phyloP scores from a whole-genome alignment of 1,140 invertebrate genomes.

The Lasioglossum baleicum region DNA sequence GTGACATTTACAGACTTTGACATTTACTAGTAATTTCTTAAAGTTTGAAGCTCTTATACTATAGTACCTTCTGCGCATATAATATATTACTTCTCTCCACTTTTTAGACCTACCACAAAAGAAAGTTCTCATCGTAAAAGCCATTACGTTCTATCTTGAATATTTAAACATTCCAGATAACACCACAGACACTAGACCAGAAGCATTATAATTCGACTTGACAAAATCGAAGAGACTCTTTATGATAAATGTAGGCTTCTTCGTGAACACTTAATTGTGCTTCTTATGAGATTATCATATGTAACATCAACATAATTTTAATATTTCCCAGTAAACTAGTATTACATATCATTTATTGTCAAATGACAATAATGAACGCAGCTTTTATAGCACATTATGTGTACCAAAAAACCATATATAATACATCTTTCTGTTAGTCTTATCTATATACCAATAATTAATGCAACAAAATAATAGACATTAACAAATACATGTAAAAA shows the following conservation, averaged over 20 bases:
- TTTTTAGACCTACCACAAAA: no score
- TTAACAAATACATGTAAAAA: neutral
- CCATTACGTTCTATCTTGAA: conserved; percentile 28
- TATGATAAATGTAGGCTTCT: conserved; percentile 27
- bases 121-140: no score
- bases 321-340: conserved; percentile 36
- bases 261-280: conserved; percentile 3
- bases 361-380: conserved; percentile 16
- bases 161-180: conserved; percentile 43
- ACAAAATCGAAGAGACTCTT: conserved; percentile 15
- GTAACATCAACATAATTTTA: conserved; percentile 54
- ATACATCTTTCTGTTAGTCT: no score
- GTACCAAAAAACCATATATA: no score
- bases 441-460: no score
- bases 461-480: conserved; percentile 23
- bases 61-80: conserved; percentile 33
- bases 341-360: conserved; percentile 9
- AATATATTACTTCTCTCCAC: conserved; percentile 42
- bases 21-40: conserved; percentile 40
- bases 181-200: conserved; percentile 35
- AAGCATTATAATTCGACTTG: conserved; percentile 23
- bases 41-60: conserved; percentile 34
- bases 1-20: conserved; percentile 52
- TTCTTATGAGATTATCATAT: conserved; percentile 41
- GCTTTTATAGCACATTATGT: conserved; percentile 30